Percentiles rank a stretch among this genome's conserved stretches.
Conservation (phyloP, 1,140 invertebrate species). For the Lineus longissimus region DNA sequence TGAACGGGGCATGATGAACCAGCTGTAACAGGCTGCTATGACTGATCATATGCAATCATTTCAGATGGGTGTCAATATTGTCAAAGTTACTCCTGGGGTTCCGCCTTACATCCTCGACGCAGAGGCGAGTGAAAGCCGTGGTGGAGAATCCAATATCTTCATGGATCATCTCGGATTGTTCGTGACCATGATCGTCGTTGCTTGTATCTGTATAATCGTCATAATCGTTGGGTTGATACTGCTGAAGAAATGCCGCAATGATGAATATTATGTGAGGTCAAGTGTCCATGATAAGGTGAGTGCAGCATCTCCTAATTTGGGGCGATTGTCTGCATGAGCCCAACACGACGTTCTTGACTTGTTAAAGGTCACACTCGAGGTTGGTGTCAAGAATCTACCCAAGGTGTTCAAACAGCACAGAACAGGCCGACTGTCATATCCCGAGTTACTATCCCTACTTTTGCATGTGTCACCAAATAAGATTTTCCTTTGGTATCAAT, state of each 20-base stretch:
- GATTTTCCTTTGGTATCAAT: too few species aligned
- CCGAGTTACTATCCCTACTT: too few species aligned
- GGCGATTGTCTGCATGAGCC: too few species aligned
- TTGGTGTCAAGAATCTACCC: not conserved
- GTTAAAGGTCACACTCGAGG: not conserved
- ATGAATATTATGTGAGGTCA: not conserved
- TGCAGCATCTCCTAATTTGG: too few species aligned
- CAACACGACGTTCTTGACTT: too few species aligned
- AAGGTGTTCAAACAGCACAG: not conserved
- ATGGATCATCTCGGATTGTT: not conserved
- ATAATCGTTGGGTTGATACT: slow-evolving; percentile 1
- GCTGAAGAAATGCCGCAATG: not conserved
- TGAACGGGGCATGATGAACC: too few species aligned
- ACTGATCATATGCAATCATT: too few species aligned
- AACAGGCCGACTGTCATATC: not conserved
- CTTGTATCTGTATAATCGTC: not conserved
- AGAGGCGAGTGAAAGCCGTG: not conserved
- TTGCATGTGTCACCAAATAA: too few species aligned
- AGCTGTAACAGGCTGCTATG: too few species aligned
- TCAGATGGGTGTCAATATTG: too few species aligned
- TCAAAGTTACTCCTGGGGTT: too few species aligned
- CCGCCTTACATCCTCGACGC: too few species aligned
- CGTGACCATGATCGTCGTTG: not conserved
- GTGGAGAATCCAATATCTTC: not conserved
- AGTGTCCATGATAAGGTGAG: not conserved